These are phyloP conservation scores for Sprattus sprattus DNA, from an alignment of 2,113 vertebrate genomes.

Conservation along the genomic window DNA sequence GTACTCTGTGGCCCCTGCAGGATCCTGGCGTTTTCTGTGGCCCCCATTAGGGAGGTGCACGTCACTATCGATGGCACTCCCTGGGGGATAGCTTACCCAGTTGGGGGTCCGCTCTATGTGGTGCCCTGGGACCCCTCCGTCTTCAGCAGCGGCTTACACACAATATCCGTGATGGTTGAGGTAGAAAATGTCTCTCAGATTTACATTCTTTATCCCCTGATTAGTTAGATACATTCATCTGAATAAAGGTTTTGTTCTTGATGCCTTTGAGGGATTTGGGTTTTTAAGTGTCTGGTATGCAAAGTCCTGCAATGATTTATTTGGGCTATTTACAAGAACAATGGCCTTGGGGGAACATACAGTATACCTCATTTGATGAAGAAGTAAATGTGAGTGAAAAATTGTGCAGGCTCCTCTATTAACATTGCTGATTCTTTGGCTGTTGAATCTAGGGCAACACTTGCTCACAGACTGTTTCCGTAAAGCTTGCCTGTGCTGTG, in stretches of 20 bases:
- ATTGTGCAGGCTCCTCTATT: not conserved
- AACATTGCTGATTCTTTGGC: not conserved
- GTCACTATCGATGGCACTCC: constrained; percentile 78
- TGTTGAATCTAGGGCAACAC: not conserved
- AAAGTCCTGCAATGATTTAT: not conserved
- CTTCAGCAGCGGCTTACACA: constrained; percentile 82
- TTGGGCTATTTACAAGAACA: not conserved
- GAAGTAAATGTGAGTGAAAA: not conserved
- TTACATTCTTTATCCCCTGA: not conserved
- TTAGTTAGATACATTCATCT: not conserved
- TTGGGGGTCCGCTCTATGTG: constrained; percentile 85
- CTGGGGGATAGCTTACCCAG: constrained; percentile 74
- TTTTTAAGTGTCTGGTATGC: not conserved
- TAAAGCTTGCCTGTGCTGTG: not conserved
- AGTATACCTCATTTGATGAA: too few relatives aligned
- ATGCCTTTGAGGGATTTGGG: not conserved
- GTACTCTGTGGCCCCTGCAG: constrained; percentile 57
- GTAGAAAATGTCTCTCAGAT: constrained; percentile 61
- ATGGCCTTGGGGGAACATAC: not conserved
- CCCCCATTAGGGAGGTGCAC: constrained; percentile 75
- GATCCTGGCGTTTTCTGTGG: constrained; percentile 88
- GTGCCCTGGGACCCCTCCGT: constrained; percentile 83
- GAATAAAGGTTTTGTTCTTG: too few relatives aligned
- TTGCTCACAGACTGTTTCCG: not conserved
- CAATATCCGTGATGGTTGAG: constrained; percentile 83